These are phyloP conservation scores for Timandra comae DNA, from an alignment of 2,888 invertebrate species.

Conservation along the genomic window DNA sequence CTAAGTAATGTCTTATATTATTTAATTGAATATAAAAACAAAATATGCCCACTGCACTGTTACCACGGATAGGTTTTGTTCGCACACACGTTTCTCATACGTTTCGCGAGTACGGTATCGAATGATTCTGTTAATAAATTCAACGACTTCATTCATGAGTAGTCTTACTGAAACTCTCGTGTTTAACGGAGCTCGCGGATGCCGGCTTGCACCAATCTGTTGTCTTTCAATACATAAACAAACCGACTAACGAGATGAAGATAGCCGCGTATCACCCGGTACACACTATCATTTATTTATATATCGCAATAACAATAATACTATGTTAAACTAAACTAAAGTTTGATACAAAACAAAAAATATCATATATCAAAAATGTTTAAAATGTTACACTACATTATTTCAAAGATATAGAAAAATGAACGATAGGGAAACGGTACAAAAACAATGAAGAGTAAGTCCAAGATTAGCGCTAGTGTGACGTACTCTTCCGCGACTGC, in stretches of 20 bases:
- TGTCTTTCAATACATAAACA: constrained; percentile 75
- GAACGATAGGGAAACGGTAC: constrained; percentile 20
- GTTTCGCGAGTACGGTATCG: constrained; percentile 14
- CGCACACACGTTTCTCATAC: constrained; percentile 8
- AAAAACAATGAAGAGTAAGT: constrained; percentile 42
- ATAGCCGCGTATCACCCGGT: constrained; percentile 40
- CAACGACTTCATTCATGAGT: constrained; percentile 52
- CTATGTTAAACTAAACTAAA: not conserved
- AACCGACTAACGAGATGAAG: constrained; percentile 67
- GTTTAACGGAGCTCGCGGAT: constrained; percentile 48
- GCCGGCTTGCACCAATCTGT: constrained; percentile 69
- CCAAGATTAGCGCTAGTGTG: constrained; percentile 66
- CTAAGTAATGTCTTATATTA: too few species aligned
- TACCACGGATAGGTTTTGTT: constrained; percentile 24
- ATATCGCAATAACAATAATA: constrained; percentile 5
- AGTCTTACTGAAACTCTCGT: constrained; percentile 50
- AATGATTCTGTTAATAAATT: constrained; percentile 30
- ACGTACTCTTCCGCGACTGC: constrained; percentile 70
- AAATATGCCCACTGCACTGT: constrained; percentile 56
- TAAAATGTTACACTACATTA: constrained; percentile 2
- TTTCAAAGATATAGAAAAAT: constrained; percentile 17
- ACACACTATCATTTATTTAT: not conserved
- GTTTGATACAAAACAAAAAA: not conserved
- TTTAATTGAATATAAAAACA: too few species aligned
- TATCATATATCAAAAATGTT: not conserved